A percentile compares a stretch with the other conserved stretches of the same genome.
phyloP scores from a whole-genome alignment of 2,797 vertebrate species.

The Protonibea diacanthus region DNA sequence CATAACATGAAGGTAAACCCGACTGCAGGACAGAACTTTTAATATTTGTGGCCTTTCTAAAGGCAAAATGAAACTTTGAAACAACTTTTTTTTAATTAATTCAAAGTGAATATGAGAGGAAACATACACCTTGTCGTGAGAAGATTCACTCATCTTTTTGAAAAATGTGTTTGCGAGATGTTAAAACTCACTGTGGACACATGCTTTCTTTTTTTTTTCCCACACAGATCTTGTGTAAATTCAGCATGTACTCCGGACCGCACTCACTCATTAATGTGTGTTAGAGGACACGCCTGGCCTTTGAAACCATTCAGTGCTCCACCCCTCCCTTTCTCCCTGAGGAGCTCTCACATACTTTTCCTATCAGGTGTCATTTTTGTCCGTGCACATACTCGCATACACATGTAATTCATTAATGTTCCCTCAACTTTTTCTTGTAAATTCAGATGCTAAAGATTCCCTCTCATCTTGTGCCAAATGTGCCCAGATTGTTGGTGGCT shows the following conservation, averaged over 20 bases:
- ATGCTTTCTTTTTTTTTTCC: not conserved
- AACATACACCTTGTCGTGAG: no score
- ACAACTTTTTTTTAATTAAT: not conserved
- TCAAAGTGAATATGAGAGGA: not conserved
- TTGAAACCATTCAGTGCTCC: conserved; percentile 24
- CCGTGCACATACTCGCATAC: not conserved
- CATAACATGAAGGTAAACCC: conserved; percentile 3
- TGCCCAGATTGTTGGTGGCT: conserved; percentile 33
- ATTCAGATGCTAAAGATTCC: conserved; percentile 24
- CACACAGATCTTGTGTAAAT: not conserved
- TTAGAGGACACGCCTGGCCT: conserved; percentile 29
- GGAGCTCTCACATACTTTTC: conserved; percentile 44
- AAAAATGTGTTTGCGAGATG: not conserved
- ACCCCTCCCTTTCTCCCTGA: not conserved
- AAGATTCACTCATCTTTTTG: not conserved
- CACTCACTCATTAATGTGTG: conserved; percentile 23
- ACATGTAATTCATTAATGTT: conserved; percentile 40
- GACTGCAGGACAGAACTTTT: not conserved
- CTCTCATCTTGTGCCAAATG: conserved; percentile 68
- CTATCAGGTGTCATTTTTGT: conserved; percentile 58
- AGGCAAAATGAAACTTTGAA: not conserved
- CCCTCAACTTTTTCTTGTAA: conserved; percentile 12
- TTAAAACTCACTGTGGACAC: not conserved
- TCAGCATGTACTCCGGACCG: conserved; percentile 4
- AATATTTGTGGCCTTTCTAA: not conserved